Evolutionary conservation across 2,888 invertebrate genomes (phyloP).

Genomic region (Cheiracanthium punctorium): DNA sequence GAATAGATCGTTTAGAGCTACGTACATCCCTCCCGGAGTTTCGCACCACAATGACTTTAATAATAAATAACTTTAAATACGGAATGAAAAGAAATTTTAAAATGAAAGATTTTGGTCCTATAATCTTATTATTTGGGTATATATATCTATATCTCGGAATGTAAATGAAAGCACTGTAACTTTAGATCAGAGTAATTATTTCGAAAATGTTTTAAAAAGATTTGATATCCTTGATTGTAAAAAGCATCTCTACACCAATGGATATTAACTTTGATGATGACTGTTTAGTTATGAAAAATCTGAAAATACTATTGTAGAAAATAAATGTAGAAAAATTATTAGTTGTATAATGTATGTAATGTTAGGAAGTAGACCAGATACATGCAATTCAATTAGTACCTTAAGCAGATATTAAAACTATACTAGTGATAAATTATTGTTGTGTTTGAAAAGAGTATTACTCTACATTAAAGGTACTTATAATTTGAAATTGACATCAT

Average conservation of each 20-base stretch:
- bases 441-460: not conserved
- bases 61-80: not conserved
- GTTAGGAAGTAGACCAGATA: constrained; percentile 20
- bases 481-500: not conserved
- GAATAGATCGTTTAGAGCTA: too few species aligned
- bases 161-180: not conserved
- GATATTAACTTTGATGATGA: not conserved
- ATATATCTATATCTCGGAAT: not conserved
- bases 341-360: constrained; percentile 29
- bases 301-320: not conserved
- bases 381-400: constrained; percentile 25
- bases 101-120: constrained; percentile 5
- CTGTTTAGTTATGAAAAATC: not conserved
- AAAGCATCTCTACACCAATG: constrained; percentile 10
- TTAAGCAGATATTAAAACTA: constrained; percentile 12
- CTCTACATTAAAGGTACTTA: constrained; percentile 2
- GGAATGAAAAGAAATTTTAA: not conserved
- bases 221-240: constrained; percentile 28
- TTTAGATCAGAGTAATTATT: not conserved
- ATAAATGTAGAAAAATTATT: constrained; percentile 29
- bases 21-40: too few species aligned
- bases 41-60: too few species aligned
- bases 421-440: not conserved
- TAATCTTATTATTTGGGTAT: not conserved
- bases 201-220: constrained; percentile 14